Base-by-base conservation (phyloP, 2,888 invertebrate species). In the Brachypterus glaber region DNA sequence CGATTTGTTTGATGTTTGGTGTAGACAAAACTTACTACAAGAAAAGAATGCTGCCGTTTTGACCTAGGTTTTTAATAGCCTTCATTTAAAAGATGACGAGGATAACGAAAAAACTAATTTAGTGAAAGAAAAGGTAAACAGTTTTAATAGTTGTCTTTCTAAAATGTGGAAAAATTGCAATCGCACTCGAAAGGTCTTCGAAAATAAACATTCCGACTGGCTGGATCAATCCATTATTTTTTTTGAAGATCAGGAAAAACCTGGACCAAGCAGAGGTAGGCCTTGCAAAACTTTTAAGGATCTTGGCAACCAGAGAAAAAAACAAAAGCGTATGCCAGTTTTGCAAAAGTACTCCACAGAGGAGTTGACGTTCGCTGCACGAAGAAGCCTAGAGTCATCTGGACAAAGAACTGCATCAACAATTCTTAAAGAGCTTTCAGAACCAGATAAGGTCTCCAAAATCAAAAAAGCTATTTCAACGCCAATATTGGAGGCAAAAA, bases 151-250 rank as follows among this genome's bases (percentile, higher is more conserved):
- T 30, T 8, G 17, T 5, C 16, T 35, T 14, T 3, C 34, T 12
- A 35, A 35, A 36, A 39, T 15, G 35, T 39, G 39, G 30, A 37
- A 24, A 39, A 16, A 35, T 26, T 21, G 39, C 18, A 39, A 37
- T 40, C 40, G 40, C 9, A 27, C 27, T 16, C 30, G 7, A 29
- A 38, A 36, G 25, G 7, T 37, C 2, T 40, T 40, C 11, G 31
- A 40, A 30, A n/a, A 37, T n/a, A 40, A 18, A 4, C 17, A 40
- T 12, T 12, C n/a, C 16, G 40, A 36, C 8, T 39, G 31, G 39
- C 36, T 40, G 4, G 15, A 37, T 37, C 9, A 16, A 31, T 18
- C n/a, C 9, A 37, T 40, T 7, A 18, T 21, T n/a, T 40, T 36
- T 30, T 14, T 17, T 14, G 17, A 30, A 27, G 30, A 21, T 21